Evolutionary conservation across 2,113 vertebrate species (phyloP), one percentile per base, ranked within the genome.

Genomic region (Charadrius vociferus): DNA sequence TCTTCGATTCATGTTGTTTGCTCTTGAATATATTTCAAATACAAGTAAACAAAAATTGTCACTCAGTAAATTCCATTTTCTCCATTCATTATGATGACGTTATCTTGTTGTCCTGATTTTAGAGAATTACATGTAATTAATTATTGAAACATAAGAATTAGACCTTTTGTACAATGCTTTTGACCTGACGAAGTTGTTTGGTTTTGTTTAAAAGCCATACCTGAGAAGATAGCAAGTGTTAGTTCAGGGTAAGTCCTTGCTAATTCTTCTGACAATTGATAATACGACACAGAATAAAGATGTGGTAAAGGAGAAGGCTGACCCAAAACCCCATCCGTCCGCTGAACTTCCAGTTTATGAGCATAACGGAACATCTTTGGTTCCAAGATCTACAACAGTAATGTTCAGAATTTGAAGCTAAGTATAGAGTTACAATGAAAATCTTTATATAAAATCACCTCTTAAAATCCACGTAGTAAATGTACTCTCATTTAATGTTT

Each of bases 321-420:
- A 75, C 99, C 98, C 97, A 99, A 97, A 77, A 99, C 98, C 5
- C 99, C 99, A 61, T 99, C 99, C 6, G 98, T 98, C 93, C 99
- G 98, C 97, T 99, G 99, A 97, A 99, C 99, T 97, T 99, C 99
- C 98, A 99, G 81, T 96, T 99, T 99, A 97, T 99, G 99, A 94
- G 99, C 99, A 6, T 99, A 99, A 96, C 99, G 99, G 97, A 99
- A 99, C 97, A 99, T 99, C 98, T 99, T 99, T 65, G 99, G 99
- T 97, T 99, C 99, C 98, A 99, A 97, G 94, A 99, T 99, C 99
- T 99, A 72, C 6, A 94, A 93, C 12, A 87, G 89, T 14, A 37
- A 39, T 58, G 84, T 39, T 52, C 30, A 91, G 53, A 81, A 83
- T 71, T 30, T 78, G 36, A 92, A 85, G 72, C 7, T 37, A 90